Evolutionary conservation across 2,888 invertebrate genomes (phyloP).

Genomic region (Cryptocheilus praepositus): DNA sequence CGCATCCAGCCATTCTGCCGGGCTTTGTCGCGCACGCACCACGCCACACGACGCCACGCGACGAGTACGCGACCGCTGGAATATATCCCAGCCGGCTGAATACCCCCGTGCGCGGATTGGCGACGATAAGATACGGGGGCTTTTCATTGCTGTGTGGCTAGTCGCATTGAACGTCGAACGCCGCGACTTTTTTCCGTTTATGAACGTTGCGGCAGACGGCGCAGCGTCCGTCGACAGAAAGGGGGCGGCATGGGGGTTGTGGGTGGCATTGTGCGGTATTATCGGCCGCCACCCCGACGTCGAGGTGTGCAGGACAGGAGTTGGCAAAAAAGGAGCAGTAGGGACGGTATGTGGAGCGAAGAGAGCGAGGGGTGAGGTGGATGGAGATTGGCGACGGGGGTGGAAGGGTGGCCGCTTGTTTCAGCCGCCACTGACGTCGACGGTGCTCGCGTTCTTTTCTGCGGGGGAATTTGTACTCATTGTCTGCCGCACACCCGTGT

Average conservation of each 20-base stretch:
- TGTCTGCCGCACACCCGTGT: slow-evolving; percentile 46
- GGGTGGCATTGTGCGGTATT: slow-evolving; percentile 50
- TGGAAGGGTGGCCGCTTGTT: slow-evolving; percentile 46
- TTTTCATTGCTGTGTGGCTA: slow-evolving; percentile 45
- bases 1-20: not conserved
- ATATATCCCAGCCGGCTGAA: not conserved
- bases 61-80: not conserved
- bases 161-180: slow-evolving; percentile 44
- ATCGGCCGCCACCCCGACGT: slow-evolving; percentile 40
- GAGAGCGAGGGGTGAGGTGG: slow-evolving; percentile 6
- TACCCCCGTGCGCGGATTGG: slow-evolving; percentile 48
- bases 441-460: slow-evolving; percentile 56
- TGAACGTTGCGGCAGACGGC: slow-evolving; percentile 45
- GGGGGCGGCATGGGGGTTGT: slow-evolving; percentile 22
- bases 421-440: slow-evolving; percentile 52
- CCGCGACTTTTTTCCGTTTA: slow-evolving; percentile 58
- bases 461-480: slow-evolving; percentile 63
- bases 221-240: not conserved
- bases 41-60: not conserved
- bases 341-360: slow-evolving; percentile 7
- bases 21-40: not conserved
- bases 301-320: slow-evolving; percentile 21
- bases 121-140: slow-evolving; percentile 56
- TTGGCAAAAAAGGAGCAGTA: slow-evolving; percentile 25
- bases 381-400: slow-evolving; percentile 34